Conservation (phyloP, 2,797 vertebrate species). For the Eulemur rubriventer region DNA sequence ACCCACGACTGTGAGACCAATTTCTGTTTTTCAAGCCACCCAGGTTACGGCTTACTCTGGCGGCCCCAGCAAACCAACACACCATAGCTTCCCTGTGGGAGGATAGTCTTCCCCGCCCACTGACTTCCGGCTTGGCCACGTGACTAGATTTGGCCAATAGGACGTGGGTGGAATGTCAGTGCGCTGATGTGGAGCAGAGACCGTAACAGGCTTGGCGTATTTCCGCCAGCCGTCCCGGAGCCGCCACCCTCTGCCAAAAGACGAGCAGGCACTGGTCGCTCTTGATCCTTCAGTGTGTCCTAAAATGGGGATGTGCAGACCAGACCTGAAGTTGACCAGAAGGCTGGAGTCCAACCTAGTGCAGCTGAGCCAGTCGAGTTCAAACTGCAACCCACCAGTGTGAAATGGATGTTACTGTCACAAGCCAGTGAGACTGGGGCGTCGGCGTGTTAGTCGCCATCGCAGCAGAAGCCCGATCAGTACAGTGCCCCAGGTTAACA, state of each 20-base stretch:
- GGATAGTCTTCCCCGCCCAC: too few species aligned
- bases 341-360: background rate
- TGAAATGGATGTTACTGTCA: background rate
- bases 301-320: background rate
- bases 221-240: background rate
- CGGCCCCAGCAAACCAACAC: background rate
- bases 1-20: background rate
- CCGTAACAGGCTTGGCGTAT: background rate
- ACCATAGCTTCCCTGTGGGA: accelerated
- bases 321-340: background rate
- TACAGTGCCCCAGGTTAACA: background rate
- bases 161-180: background rate
- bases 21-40: background rate
- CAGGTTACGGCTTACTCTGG: background rate
- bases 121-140: background rate
- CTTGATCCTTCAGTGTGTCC: background rate
- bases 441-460: background rate
- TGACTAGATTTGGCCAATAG: background rate
- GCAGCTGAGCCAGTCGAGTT: background rate
- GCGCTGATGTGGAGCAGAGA: background rate
- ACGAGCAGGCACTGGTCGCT: background rate
- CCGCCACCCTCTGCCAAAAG: background rate
- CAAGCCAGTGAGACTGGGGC: background rate
- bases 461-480: background rate
- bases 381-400: accelerated